These are phyloP conservation scores for Xiphorhynchus elegans DNA, from an alignment of 2,113 vertebrate genomes.

Conservation along the genomic window DNA sequence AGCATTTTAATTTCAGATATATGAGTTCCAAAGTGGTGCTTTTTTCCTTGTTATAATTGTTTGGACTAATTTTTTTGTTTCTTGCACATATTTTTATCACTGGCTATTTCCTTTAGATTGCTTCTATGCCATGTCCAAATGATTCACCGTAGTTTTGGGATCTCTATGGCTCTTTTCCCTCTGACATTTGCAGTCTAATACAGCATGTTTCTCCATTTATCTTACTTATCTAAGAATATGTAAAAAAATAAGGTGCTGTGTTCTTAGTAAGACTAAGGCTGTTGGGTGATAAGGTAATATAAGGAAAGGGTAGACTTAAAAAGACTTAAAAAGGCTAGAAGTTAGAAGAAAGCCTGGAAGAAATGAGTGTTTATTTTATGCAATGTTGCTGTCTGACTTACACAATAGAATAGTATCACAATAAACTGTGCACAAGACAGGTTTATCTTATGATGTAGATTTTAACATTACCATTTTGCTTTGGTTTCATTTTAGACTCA, in stretches of 20 bases:
- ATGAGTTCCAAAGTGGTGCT: not conserved
- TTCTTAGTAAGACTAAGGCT: not conserved
- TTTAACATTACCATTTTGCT: not conserved
- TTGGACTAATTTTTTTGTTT: not conserved
- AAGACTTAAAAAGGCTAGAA: not conserved
- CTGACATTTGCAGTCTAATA: not conserved
- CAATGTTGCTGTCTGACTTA: not conserved
- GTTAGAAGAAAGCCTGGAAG: not conserved
- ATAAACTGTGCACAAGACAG: not conserved
- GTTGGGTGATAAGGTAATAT: not conserved
- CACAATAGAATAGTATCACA: not conserved
- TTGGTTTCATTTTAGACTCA: not conserved
- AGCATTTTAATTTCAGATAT: not conserved
- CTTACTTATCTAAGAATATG: not conserved
- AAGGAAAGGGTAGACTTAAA: not conserved
- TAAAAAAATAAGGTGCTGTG: not conserved
- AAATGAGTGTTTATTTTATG: not conserved
- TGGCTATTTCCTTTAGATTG: not conserved
- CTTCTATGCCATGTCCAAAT: not conserved
- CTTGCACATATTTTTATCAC: not conserved
- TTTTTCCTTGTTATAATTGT: not conserved
- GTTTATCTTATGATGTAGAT: not conserved
- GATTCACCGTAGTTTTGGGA: not conserved
- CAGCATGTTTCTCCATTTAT: not conserved
- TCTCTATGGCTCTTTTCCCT: not conserved